Evolutionary conservation across 2,888 invertebrate genomes (phyloP).

Genomic region (Spatulosminthurus flaviceps): DNA sequence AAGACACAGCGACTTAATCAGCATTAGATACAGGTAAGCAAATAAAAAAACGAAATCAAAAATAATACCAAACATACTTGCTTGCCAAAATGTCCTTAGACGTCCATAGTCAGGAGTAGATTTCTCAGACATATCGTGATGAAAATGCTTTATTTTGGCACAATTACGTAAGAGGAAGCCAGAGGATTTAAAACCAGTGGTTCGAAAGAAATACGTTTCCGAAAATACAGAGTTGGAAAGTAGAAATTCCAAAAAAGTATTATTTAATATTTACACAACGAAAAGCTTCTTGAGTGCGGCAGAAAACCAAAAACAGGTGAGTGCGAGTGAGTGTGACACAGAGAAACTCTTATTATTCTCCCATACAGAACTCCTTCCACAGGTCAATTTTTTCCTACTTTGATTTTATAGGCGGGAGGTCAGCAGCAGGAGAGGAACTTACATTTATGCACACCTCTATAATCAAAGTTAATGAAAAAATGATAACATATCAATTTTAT

Average conservation of each 20-base stretch:
- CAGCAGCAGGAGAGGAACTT: not conserved
- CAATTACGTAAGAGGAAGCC: not conserved
- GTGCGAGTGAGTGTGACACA: slow-evolving; percentile 13
- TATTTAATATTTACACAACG: slow-evolving; percentile 1
- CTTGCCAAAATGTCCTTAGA: slow-evolving; percentile 63
- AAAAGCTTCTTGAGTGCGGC: not conserved
- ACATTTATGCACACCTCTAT: slow-evolving; percentile 10
- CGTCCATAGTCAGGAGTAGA: slow-evolving; percentile 62
- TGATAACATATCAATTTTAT: too few species aligned
- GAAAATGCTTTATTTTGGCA: not conserved
- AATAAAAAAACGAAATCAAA: slow-evolving; percentile 1
- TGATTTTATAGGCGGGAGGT: not conserved
- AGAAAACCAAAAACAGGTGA: slow-evolving; percentile 18
- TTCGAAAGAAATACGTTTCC: not conserved
- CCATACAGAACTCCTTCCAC: not conserved
- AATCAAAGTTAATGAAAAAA: not conserved
- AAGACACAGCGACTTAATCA: too few species aligned
- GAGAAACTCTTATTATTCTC: slow-evolving; percentile 9
- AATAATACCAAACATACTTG: slow-evolving; percentile 55
- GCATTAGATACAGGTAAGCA: not conserved
- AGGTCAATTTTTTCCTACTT: not conserved
- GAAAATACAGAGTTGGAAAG: not conserved
- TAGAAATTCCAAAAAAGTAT: not conserved
- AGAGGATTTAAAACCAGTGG: not conserved
- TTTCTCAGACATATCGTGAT: slow-evolving; percentile 46